Base-by-base conservation (phyloP, 2,888 invertebrate species). In the Tetragnatha montana region DNA sequence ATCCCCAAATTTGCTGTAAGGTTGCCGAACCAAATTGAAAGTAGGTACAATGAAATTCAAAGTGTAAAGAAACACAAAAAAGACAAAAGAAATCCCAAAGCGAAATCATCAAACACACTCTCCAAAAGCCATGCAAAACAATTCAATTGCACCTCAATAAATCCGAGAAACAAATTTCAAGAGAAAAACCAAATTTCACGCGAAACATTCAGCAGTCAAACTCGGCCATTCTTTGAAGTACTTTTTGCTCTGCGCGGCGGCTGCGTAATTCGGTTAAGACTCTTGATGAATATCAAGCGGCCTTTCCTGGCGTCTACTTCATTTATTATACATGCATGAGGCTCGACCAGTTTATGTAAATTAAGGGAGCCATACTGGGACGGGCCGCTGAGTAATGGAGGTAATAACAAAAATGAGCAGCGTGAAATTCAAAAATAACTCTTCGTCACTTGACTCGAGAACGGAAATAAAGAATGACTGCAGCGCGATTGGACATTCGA, bases 321-420 rank as follows among this genome's bases (percentile, higher is more conserved):
- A 88, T 88, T 82, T 88, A 82, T 88, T 88, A 88, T 88, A 82
- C 81, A 88, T 88, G 87, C 87, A 88, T 76, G 82, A 76, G 87
- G 69, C 60, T 88, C 60, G 75, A 50, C 75, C 81, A 80, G 71
- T 71, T 51, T 88, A 88, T 88, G 87, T 76, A 82, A 88, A 88
- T 88, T 70, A 88, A 76, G 50, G 21, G 19, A 88, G 22, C 49
- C 81, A 78, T 51, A 70, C 60, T 75, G 50, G 70, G 70, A 22
- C 49, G 70, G 60, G 69, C 21, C 47, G 19, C 68, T 87, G 80
- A 80, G 82, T 88, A 78, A 88, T 88, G 87, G 51, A 88, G 70
- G 70, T 88, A 88, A 88, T 88, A 88, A 88, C 51, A 88, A 88
- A 88, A 81, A 76, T 78, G 81, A 70, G 82, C 80, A 86, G 80